Evolutionary conservation across 2,797 vertebrate species (phyloP), one percentile per base, ranked within the genome.

Genomic region (Sebastes steindachneri): DNA sequence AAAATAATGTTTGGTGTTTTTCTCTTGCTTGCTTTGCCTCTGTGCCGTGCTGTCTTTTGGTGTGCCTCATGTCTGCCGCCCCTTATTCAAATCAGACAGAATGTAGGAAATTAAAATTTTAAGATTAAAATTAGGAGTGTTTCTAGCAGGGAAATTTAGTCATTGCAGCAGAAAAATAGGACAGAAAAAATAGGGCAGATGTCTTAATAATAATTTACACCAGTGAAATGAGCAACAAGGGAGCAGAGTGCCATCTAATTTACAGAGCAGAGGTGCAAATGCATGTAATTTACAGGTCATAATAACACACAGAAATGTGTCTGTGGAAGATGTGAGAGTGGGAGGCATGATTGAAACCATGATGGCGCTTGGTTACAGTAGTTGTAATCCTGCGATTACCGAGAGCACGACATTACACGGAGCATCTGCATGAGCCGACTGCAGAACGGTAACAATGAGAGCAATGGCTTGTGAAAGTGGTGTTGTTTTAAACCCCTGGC

Each of bases 371-470:
- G 83, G 73, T 75, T 86, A 72, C 79, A 77, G 75, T 76, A 37
- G 79, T 88, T 86, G 66, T 92, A 93, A 91, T 92, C 90, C 86
- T 11, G 78, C 14, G 79, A 88, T 90, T 89, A 88, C 83, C 4
- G 28, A 85, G 62, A 33, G 83, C 29, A 53, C 54, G 11, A 55
- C 77, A 88, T 82, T 82, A 79, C 77, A 51, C 53, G 1, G 66
- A 86, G 76, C 87, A 90, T 91, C 84, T 89, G 84, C 82, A 83
- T 77, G 81, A 86, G 68, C 83, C 11, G 66, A 82, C 70, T 77
- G 85, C 78, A 74, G 74, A 75, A 75, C 37, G 45, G 71, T 74
- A 88, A 91, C 87, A 89, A 88, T 89, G 85, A 91, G 77, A 89
- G 84, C 88, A 92, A 80, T 79, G 86, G 86, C 86, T 91, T 82